Base-by-base conservation (phyloP, 2,113 vertebrate species). In the Vombatus ursinus region DNA sequence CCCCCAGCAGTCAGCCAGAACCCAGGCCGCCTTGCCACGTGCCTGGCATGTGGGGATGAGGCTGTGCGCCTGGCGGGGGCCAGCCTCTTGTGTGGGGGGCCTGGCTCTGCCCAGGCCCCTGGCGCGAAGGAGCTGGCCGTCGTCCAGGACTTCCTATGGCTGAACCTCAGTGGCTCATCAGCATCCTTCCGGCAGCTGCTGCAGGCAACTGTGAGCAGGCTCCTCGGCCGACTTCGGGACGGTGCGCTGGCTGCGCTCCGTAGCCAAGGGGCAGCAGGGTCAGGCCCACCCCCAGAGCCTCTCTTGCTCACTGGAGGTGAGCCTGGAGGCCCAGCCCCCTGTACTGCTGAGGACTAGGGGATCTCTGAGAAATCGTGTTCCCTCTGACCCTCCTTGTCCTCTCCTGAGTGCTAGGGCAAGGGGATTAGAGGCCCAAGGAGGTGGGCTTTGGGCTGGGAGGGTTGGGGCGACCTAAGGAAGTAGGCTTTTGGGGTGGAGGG, bases 171-270 rank as follows among this genome's bases (percentile, higher is more conserved):
- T 95, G 98, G 99, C 0, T 99, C 99, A 93, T 99, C 99, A 0
- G 99, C 99, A 0, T 98, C 99, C 0, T 99, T 99, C 96, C 99
- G 99, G 77, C 99, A 99, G 96, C 99, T 99, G 95, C 98, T 99
- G 91, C 99, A 99, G 97, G 98, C 99, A 0, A 98, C 93, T 0
- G 93, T 99, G 91, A 98, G 97, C 97, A 99, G 96, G 96, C 99
- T 99, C 50, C 97, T 99, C 96, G 99, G 98, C 16, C 98, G 99
- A 61, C 98, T 99, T 96, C 98, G 99, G 98, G 99, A 99, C 95
- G 98, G 99, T 94, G 99, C 99, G 0, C 98, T 99, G 97, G 98
- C 98, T 7, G 95, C 5, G 19, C 95, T 99, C 50, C 98, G 98
- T 51, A 95, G 94, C 61, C 99, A 98, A 52, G 57, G 0, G 3